phyloP scores from a whole-genome alignment of 2,888 invertebrate species.

The Brachyptera risi region DNA sequence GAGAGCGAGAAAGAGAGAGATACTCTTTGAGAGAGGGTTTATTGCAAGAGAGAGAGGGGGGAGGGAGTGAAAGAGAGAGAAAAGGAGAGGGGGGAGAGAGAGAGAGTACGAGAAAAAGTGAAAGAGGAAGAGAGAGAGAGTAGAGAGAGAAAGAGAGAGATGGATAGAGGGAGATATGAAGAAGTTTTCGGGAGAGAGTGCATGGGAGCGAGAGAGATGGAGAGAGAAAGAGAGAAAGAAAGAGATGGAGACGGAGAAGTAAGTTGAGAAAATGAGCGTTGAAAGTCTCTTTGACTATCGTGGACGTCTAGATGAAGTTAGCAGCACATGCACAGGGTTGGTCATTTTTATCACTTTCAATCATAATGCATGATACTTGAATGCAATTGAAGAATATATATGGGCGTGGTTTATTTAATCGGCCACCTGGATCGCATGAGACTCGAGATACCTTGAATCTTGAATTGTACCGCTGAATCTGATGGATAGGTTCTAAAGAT shows the following conservation, averaged over 20 bases:
- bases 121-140: neutral
- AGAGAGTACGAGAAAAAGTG: neutral
- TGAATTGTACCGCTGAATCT: no score
- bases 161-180: neutral
- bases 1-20: neutral
- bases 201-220: no score
- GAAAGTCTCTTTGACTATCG: neutral
- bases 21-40: no score
- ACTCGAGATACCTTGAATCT: no score
- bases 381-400: no score
- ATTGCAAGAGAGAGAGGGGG: neutral
- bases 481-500: no score
- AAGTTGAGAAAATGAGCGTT: neutral
- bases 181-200: no score
- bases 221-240: neutral
- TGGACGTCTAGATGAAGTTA: conserved; percentile 1
- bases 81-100: neutral
- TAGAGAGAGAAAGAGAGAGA: neutral
- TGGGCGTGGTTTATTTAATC: no score
- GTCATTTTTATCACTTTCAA: no score
- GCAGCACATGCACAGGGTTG: no score
- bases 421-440: no score
- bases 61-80: neutral
- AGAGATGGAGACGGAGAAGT: neutral
- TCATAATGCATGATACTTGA: no score